These are phyloP conservation scores for Lepidurus couesii DNA, from an alignment of 1,140 invertebrate genomes.

Conservation along the genomic window DNA sequence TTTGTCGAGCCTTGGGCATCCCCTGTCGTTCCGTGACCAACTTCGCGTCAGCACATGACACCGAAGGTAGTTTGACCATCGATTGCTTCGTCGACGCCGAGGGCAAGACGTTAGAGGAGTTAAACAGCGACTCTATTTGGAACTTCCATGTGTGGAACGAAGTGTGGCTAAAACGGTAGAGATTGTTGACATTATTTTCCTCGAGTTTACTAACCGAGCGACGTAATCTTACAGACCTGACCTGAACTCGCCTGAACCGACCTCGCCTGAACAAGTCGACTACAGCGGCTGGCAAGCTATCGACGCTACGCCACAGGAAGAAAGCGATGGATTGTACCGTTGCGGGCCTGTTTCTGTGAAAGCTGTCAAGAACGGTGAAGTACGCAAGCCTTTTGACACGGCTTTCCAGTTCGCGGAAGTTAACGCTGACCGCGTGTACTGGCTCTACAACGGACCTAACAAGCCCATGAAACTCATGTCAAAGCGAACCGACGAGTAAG, in stretches of 20 bases:
- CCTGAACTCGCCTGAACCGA: constrained; percentile 44
- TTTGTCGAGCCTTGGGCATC: constrained; percentile 79
- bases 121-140: constrained; percentile 82
- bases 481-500: constrained; percentile 63
- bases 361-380: constrained; percentile 74
- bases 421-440: constrained; percentile 80
- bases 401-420: constrained; percentile 79
- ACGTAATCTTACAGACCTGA: constrained; percentile 86
- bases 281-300: constrained; percentile 89
- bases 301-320: constrained; percentile 84
- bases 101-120: constrained; percentile 68
- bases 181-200: background rate
- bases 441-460: constrained; percentile 71
- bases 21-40: constrained; percentile 79
- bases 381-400: constrained; percentile 70
- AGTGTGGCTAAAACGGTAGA: constrained; percentile 56
- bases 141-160: constrained; percentile 97
- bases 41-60: constrained; percentile 86
- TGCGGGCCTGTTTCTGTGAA: constrained; percentile 68
- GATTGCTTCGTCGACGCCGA: constrained; percentile 80
- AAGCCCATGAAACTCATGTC: constrained; percentile 72
- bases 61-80: constrained; percentile 80
- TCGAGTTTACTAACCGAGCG: background rate
- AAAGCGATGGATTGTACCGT: constrained; percentile 48
- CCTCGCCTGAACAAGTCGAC: constrained; percentile 48